These are phyloP conservation scores for Myzus persicae DNA, from an alignment of 1,140 invertebrate species.

Conservation along the genomic window DNA sequence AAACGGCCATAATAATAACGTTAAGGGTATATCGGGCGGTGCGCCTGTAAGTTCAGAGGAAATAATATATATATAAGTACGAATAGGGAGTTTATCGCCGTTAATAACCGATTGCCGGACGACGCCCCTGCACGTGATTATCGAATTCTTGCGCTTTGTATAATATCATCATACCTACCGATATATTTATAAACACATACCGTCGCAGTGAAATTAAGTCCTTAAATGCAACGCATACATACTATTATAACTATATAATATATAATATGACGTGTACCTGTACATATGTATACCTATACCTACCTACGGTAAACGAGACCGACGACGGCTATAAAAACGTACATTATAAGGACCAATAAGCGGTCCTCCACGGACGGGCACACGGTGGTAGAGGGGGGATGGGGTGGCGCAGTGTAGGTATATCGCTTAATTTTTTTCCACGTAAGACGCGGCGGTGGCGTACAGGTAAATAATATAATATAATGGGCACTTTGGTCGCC, in stretches of 20 bases:
- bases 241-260: not conserved
- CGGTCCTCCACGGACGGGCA: not conserved
- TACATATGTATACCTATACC: not conserved
- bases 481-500: constrained; percentile 24
- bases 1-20: not conserved
- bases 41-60: not conserved
- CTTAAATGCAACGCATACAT: not conserved
- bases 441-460: not conserved
- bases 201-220: not conserved
- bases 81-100: not conserved
- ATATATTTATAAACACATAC: not conserved
- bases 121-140: constrained; percentile 3
- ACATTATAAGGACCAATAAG: constrained; percentile 5
- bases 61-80: not conserved
- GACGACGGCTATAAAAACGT: not conserved
- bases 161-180: not conserved
- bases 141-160: not conserved
- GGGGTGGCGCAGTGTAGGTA: not conserved
- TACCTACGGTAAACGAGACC: not conserved
- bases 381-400: too few species aligned
- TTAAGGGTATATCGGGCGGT: not conserved
- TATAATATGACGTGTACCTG: not conserved
- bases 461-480: not conserved
- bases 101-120: constrained; percentile 17
- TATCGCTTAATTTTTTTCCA: constrained; percentile 16